Conservation (phyloP, 2,888 invertebrate species). For the Anthoptus insignis region DNA sequence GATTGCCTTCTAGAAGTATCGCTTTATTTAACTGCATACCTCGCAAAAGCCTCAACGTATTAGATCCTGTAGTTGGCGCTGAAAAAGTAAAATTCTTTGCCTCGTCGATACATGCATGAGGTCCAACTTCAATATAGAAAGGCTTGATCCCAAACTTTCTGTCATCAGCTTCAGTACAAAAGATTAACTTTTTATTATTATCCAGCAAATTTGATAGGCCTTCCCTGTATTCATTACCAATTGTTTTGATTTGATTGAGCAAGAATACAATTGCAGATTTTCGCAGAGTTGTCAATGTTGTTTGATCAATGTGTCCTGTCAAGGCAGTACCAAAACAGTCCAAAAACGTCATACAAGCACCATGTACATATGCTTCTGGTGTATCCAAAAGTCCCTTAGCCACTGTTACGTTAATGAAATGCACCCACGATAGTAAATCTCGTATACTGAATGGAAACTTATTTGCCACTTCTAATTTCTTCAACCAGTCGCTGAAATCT, state of each 20-base stretch:
- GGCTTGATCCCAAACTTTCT: slow-evolving; percentile 91
- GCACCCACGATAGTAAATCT: slow-evolving; percentile 97
- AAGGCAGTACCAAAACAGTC: slow-evolving; percentile 97
- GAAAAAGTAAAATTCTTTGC: slow-evolving; percentile 89
- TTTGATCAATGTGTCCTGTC: slow-evolving; percentile 89
- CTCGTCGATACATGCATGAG: slow-evolving; percentile 55
- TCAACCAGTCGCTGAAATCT: slow-evolving; percentile 94
- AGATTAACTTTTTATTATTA: slow-evolving; percentile 65
- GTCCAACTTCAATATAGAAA: slow-evolving; percentile 90
- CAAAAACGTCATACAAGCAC: slow-evolving; percentile 96
- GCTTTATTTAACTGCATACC: slow-evolving; percentile 97
- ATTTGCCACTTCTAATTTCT: slow-evolving; percentile 89
- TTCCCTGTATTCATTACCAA: slow-evolving; percentile 70
- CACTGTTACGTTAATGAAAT: slow-evolving; percentile 92
- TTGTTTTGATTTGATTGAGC: slow-evolving; percentile 79
- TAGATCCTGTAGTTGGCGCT: slow-evolving; percentile 93
- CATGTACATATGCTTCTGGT: slow-evolving; percentile 93
- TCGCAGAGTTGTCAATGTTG: slow-evolving; percentile 75
- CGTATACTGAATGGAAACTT: slow-evolving; percentile 96
- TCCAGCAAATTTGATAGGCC: slow-evolving; percentile 63
- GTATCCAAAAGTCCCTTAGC: slow-evolving; percentile 75
- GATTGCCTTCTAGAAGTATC: slow-evolving; percentile 98
- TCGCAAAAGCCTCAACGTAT: slow-evolving; percentile 94
- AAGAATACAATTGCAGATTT: slow-evolving; percentile 86
- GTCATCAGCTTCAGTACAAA: slow-evolving; percentile 67